Conservation (phyloP, 2,797 vertebrate species). For the Sitta carolinensis region DNA sequence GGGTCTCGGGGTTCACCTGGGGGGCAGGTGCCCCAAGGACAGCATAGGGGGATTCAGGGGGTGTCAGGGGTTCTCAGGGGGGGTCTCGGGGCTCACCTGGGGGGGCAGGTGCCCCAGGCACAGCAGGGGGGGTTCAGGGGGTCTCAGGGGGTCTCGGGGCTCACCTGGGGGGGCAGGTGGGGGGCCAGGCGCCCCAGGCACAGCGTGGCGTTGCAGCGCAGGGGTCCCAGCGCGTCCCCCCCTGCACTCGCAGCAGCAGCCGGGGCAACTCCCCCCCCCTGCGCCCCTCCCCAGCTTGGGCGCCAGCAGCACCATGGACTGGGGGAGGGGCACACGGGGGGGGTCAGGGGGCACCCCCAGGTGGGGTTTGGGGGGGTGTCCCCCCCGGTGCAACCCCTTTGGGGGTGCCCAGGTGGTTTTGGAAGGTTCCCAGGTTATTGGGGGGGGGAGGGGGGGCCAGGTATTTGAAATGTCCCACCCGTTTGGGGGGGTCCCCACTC, state of each 20-base stretch:
- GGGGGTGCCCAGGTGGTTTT: background rate
- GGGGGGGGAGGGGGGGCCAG: no score
- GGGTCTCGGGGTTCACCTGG: background rate
- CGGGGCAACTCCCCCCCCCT: slow-evolving; percentile 92
- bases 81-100: no score
- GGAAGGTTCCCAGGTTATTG: no score
- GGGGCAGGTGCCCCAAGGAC: background rate
- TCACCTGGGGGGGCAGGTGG: background rate
- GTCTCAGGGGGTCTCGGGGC: no score
- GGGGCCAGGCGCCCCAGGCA: slow-evolving; percentile 67
- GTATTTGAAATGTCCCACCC: no score
- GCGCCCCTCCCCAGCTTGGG: slow-evolving; percentile 89
- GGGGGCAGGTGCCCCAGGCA: no score
- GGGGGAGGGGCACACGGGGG: background rate
- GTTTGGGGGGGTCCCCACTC: no score
- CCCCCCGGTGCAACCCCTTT: background rate
- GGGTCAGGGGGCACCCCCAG: background rate
- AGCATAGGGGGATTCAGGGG: background rate
- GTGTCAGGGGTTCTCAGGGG: background rate
- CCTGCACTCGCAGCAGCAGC: slow-evolving; percentile 91
- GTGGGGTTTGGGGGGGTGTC: background rate
- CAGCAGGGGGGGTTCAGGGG: no score
- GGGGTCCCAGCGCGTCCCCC: slow-evolving; percentile 90
- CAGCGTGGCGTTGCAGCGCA: slow-evolving; percentile 92
- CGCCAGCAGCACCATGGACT: slow-evolving; percentile 94